Conservation (phyloP, 2,113 vertebrate genomes). For the Lagopus muta region DNA sequence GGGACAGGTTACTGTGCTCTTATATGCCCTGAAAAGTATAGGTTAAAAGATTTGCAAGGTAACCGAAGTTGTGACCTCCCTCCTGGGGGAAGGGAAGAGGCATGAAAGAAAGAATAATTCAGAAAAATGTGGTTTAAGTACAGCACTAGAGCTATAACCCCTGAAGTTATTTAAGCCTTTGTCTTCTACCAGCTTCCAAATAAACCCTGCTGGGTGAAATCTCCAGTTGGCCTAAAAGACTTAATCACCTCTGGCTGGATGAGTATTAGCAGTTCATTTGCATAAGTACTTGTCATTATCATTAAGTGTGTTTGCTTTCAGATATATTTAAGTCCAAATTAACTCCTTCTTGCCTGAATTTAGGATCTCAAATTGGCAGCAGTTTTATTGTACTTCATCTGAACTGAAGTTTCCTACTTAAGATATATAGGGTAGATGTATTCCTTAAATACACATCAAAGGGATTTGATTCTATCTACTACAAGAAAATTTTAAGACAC, state of each 20-base stretch:
- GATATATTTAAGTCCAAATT: slow-evolving; percentile 61
- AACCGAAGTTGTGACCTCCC: slow-evolving; percentile 22
- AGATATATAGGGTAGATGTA: background rate
- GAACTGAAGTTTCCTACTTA: background rate
- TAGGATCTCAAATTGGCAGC: background rate
- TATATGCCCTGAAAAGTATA: background rate
- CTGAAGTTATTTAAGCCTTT: slow-evolving; percentile 38
- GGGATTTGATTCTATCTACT: background rate
- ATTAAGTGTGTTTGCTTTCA: slow-evolving; percentile 71
- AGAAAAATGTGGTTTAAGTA: slow-evolving; percentile 18
- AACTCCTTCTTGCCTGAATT: slow-evolving; percentile 56
- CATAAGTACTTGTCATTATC: slow-evolving; percentile 71
- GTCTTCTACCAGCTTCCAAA: background rate
- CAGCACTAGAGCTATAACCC: slow-evolving; percentile 12
- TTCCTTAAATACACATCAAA: background rate
- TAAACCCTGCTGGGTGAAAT: slow-evolving; percentile 57
- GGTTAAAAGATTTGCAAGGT: slow-evolving; percentile 45
- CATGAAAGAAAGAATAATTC: slow-evolving; percentile 10
- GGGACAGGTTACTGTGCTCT: slow-evolving; percentile 11
- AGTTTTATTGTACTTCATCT: background rate
- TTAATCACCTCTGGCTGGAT: slow-evolving; percentile 68
- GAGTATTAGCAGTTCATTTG: slow-evolving; percentile 66
- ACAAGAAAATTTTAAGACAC: background rate
- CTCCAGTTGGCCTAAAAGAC: slow-evolving; percentile 59
- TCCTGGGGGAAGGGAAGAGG: background rate